Conservation (phyloP, 1,140 invertebrate genomes). For the Oncopeltus fasciatus region DNA sequence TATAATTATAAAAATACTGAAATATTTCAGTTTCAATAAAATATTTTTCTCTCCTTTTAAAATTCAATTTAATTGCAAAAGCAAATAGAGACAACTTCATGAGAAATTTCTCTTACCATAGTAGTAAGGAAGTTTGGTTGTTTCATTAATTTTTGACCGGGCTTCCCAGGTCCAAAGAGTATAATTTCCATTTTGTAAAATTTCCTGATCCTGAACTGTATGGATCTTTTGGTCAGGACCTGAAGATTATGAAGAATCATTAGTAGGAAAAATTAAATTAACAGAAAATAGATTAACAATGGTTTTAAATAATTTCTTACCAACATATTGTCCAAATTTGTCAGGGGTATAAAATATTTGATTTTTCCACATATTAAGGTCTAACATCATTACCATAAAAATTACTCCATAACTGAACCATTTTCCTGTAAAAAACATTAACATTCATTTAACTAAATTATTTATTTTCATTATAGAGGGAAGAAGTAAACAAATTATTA, state of each 20-base stretch:
- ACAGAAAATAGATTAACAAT: neutral
- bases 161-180: slow-evolving; percentile 31
- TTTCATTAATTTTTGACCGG: slow-evolving; percentile 30
- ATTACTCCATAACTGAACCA: slow-evolving; percentile 46
- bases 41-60: neutral
- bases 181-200: slow-evolving; percentile 30
- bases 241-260: slow-evolving; percentile 12
- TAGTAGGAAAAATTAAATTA: neutral
- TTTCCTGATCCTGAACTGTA: slow-evolving; percentile 31
- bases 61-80: neutral
- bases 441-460: too few relatives aligned
- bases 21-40: too few relatives aligned
- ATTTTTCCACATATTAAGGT: slow-evolving; percentile 47
- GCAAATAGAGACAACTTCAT: too few relatives aligned
- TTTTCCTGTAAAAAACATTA: slow-evolving; percentile 33
- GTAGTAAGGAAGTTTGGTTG: slow-evolving; percentile 30
- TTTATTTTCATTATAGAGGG: too few relatives aligned
- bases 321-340: slow-evolving; percentile 38
- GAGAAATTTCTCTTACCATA: slow-evolving; percentile 26
- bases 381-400: slow-evolving; percentile 39
- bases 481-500: too few relatives aligned
- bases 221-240: slow-evolving; percentile 30
- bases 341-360: slow-evolving; percentile 39
- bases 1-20: neutral
- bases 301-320: slow-evolving; percentile 18